phyloP scores from a whole-genome alignment of 2,888 invertebrate genomes.

The Plagodis pulveraria region DNA sequence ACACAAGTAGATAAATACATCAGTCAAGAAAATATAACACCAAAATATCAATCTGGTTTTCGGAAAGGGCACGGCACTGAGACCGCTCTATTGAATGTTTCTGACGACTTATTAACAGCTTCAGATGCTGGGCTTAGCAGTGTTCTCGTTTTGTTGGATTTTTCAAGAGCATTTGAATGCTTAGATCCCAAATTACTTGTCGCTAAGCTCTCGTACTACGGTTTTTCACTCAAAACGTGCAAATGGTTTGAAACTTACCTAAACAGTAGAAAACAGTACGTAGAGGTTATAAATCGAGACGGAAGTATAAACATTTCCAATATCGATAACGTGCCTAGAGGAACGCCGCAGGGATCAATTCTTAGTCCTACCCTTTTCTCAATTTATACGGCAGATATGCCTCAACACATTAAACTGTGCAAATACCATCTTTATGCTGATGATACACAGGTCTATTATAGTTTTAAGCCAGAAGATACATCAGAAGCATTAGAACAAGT shows the following conservation, averaged over 20 bases:
- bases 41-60: background rate
- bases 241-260: too few relatives aligned
- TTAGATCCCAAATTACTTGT: background rate
- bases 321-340: background rate
- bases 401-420: conserved; percentile 2
- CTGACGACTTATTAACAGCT: background rate
- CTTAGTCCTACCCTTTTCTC: conserved; percentile 4
- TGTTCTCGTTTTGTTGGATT: background rate
- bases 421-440: conserved; percentile 12
- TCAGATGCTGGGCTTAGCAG: background rate
- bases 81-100: background rate
- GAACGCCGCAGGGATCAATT: background rate
- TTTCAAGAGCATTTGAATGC: background rate
- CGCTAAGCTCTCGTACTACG: background rate
- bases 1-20: background rate
- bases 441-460: conserved; percentile 11
- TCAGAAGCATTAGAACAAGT: background rate
- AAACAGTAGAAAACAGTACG: too few relatives aligned
- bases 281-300: background rate
- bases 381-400: conserved; percentile 14
- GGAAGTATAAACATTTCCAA: background rate
- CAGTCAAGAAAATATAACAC: background rate
- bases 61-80: too few relatives aligned
- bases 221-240: too few relatives aligned
- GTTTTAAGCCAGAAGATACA: conserved; percentile 2